A percentile compares a stretch with the other conserved stretches of the same genome.
Conservation (phyloP, 1,140 invertebrate genomes). For the Thaumetopoea pityocampa region DNA sequence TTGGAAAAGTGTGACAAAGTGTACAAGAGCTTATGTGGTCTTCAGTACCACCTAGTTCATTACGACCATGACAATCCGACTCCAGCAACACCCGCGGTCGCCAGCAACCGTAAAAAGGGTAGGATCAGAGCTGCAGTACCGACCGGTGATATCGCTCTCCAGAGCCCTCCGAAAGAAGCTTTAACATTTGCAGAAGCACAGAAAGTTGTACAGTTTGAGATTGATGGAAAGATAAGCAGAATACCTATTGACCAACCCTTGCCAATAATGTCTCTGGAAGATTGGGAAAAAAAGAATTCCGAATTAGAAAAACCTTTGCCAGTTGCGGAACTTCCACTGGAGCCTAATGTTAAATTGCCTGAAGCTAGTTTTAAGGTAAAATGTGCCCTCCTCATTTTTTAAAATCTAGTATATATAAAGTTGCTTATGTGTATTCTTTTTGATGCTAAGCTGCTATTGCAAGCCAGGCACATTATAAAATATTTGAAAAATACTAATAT, state of each 20-base stretch:
- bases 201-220: slow-evolving; percentile 89
- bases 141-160: slow-evolving; percentile 69
- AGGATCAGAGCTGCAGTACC: slow-evolving; percentile 61
- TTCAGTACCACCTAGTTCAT: slow-evolving; percentile 90
- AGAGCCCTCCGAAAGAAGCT: slow-evolving; percentile 77
- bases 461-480: too few relatives aligned
- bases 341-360: slow-evolving; percentile 82
- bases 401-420: slow-evolving; percentile 4
- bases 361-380: slow-evolving; percentile 87
- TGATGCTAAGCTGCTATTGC: too few relatives aligned
- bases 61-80: slow-evolving; percentile 86
- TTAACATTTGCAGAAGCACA: slow-evolving; percentile 87
- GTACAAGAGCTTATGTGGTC: slow-evolving; percentile 89
- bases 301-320: slow-evolving; percentile 73
- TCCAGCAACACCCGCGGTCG: slow-evolving; percentile 72
- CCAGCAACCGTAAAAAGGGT: slow-evolving; percentile 74
- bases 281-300: slow-evolving; percentile 78
- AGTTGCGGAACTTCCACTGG: slow-evolving; percentile 69
- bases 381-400: not conserved
- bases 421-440: slow-evolving; percentile 2
- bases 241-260: slow-evolving; percentile 79
- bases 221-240: slow-evolving; percentile 83
- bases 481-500: too few relatives aligned
- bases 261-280: slow-evolving; percentile 79
- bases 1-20: slow-evolving; percentile 88